These are phyloP conservation scores for Cephus pulcher DNA, from an alignment of 2,888 invertebrate genomes.

Conservation along the genomic window DNA sequence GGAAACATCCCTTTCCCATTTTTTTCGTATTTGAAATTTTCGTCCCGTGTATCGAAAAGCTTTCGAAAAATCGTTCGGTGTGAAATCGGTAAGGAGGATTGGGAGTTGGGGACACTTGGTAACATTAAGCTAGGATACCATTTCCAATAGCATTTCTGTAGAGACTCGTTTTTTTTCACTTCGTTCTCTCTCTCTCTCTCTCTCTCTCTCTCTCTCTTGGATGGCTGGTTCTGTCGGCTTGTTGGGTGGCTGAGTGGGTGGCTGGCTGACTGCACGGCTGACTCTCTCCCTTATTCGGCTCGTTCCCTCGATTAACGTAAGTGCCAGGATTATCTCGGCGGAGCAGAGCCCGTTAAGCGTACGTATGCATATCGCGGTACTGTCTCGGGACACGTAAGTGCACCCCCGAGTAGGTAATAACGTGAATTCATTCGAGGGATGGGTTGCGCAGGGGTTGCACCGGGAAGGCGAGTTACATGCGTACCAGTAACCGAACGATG, in stretches of 20 bases:
- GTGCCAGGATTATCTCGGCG: constrained; percentile 5
- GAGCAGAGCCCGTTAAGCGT: constrained; percentile 2
- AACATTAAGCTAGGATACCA: background rate
- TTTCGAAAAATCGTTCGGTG: background rate
- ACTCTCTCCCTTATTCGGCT: background rate
- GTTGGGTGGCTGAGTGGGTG: background rate
- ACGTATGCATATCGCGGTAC: background rate
- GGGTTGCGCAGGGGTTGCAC: background rate
- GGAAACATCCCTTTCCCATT: background rate
- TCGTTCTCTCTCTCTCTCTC: too few species aligned
- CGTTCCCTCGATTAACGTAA: constrained; percentile 7
- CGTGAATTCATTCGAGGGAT: background rate
- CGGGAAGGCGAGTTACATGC: background rate
- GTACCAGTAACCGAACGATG: background rate
- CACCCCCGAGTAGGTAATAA: background rate
- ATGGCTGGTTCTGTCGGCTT: background rate
- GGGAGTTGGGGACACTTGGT: background rate
- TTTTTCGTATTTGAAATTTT: background rate
- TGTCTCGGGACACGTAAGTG: background rate
- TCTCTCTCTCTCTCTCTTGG: background rate
- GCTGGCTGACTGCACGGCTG: background rate
- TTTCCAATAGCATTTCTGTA: background rate
- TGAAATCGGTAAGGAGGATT: background rate
- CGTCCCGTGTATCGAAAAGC: background rate
- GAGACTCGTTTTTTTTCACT: background rate